A percentile compares a stretch with the other conserved stretches of the same genome.
Conservation (phyloP, 2,888 invertebrate genomes). For the Apamea epomidion region DNA sequence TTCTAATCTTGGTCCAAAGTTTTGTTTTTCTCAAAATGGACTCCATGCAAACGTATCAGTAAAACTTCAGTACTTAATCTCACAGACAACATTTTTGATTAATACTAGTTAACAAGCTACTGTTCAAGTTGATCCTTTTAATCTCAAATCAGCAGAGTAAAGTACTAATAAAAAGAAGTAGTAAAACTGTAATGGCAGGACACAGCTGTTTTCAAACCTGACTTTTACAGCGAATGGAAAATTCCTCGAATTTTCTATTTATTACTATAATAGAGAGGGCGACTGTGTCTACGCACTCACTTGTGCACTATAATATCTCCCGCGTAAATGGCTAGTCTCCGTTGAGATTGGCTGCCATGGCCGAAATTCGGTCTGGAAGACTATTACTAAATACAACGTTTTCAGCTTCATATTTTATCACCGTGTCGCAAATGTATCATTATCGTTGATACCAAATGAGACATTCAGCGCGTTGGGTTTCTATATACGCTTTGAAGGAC, state of each 20-base stretch:
- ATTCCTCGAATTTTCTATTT: not conserved
- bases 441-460: slow-evolving; percentile 12
- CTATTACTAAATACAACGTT: not conserved
- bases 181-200: slow-evolving; percentile 27
- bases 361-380: too few relatives aligned
- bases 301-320: not conserved
- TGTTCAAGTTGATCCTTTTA: slow-evolving; percentile 28
- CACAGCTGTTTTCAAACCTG: slow-evolving; percentile 23
- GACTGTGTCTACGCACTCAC: not conserved
- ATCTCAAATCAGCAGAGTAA: slow-evolving; percentile 31
- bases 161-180: slow-evolving; percentile 41
- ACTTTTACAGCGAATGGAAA: slow-evolving; percentile 13
- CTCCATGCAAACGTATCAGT: not conserved
- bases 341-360: too few relatives aligned
- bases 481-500: slow-evolving; percentile 2
- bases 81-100: not conserved
- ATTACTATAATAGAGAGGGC: too few relatives aligned
- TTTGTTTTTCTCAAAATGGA: not conserved
- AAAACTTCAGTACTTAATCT: not conserved
- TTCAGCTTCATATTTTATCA: not conserved
- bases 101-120: not conserved
- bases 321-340: too few relatives aligned
- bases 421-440: not conserved
- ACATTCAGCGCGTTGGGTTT: slow-evolving; percentile 41
- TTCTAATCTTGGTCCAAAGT: not conserved